Conservation (phyloP, 2,888 invertebrate genomes). For the Bruchidius siliquastri region DNA sequence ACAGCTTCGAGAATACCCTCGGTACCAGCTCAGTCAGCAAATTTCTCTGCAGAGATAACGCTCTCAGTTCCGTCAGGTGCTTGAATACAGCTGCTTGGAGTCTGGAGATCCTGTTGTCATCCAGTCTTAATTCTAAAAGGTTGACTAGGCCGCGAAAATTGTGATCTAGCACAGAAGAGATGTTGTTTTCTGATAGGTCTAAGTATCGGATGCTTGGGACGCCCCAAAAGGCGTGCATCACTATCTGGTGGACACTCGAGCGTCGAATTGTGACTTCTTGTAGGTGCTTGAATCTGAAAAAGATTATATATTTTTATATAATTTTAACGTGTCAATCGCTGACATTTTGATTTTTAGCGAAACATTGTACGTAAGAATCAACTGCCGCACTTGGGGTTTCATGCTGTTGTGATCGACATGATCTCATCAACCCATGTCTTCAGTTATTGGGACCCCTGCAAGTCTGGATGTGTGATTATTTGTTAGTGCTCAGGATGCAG, state of each 20-base stretch:
- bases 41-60: slow-evolving; percentile 63
- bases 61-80: slow-evolving; percentile 65
- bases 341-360: no score
- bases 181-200: slow-evolving; percentile 70
- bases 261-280: slow-evolving; percentile 68
- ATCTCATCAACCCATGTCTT: no score
- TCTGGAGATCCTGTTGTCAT: slow-evolving; percentile 68
- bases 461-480: no score
- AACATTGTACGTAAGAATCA: no score
- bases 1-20: slow-evolving; percentile 68
- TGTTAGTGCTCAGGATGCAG: no score
- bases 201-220: slow-evolving; percentile 55
- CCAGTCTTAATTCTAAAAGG: slow-evolving; percentile 65
- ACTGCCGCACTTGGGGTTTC: no score
- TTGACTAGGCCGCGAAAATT: slow-evolving; percentile 75
- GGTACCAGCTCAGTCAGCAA: slow-evolving; percentile 65
- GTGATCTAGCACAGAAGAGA: slow-evolving; percentile 63
- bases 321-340: no score
- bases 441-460: no score
- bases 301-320: no score
- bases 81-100: slow-evolving; percentile 74
- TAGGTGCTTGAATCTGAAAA: slow-evolving; percentile 50
- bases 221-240: slow-evolving; percentile 78
- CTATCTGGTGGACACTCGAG: slow-evolving; percentile 72
- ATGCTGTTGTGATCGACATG: no score